Evolutionary conservation across 2,113 vertebrate genomes (phyloP), one percentile per base, ranked within the genome.

Genomic region (Cyrtonyx montezumae): DNA sequence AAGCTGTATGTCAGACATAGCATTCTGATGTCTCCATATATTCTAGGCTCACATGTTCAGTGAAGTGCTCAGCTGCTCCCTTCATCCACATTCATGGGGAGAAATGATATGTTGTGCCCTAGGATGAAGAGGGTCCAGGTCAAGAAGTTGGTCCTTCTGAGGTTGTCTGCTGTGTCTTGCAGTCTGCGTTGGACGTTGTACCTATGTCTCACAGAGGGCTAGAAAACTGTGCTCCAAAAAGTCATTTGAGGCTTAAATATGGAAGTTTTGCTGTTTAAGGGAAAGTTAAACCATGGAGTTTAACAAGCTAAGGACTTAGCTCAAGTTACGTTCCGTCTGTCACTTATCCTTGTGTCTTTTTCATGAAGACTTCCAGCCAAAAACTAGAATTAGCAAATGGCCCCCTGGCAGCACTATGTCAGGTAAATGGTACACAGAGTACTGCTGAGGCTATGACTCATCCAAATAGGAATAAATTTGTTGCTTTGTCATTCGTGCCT

Each of bases 401-500:
- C 77, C 69, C 93, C 66, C 86, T 90, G 68, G 58, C 59, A 94
- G 71, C n/a, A 32, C 20, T 58, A 14, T 59, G 22, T 56, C 74
- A 76, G 75, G 58, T 76, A 69, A 68, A 84, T 42, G n/a, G 82
- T 49, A 92, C 69, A 71, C 15, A 82, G 23, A 36, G 53, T 87
- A 37, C 55, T 76, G 70, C 49, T 79, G 78, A 58, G 23, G 48
- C 58, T 81, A 89, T 95, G 89, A 55, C 67, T 94, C 78, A 89
- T 53, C 23, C 55, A 87, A 61, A 76, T 40, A 37, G 37, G 45
- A 89, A 45, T 46, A 91, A 91, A 84, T 78, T 40, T 77, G 13
- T 88, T 0, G 2, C 17, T 76, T 71, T 87, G n/a, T 23, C 51
- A 46, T 83, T 83, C 37, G 23, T 34, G 45, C 37, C 53, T 79